phyloP scores from a whole-genome alignment of 2,888 invertebrate genomes.

The Chymomyza amoena region DNA sequence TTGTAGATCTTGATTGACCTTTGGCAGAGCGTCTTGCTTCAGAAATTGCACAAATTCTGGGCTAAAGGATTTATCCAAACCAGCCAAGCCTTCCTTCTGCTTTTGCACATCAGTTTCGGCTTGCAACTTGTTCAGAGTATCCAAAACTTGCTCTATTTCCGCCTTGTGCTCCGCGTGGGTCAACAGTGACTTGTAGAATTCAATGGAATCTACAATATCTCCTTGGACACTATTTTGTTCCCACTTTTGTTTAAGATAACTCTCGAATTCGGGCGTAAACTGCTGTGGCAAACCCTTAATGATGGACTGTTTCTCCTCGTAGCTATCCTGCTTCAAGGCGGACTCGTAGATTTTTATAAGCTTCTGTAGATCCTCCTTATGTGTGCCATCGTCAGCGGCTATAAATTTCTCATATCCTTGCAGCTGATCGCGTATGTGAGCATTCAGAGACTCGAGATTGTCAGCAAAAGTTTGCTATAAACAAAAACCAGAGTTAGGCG shows the following conservation, averaged over 20 bases:
- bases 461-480: conserved; percentile 13
- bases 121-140: conserved; percentile 44
- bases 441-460: conserved; percentile 55
- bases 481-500: neutral
- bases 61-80: conserved; percentile 51
- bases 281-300: conserved; percentile 42
- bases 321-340: conserved; percentile 53
- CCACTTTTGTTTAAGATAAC: conserved; percentile 49
- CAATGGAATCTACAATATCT: conserved; percentile 51
- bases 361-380: conserved; percentile 57
- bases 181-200: conserved; percentile 56
- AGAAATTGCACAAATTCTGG: conserved; percentile 54
- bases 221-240: conserved; percentile 51
- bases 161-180: conserved; percentile 33
- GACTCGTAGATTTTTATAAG: conserved; percentile 58
- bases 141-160: conserved; percentile 52
- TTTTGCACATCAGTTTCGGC: conserved; percentile 49
- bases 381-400: conserved; percentile 48
- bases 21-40: conserved; percentile 49
- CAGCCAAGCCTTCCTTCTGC: conserved; percentile 49
- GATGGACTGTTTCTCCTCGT: conserved; percentile 52
- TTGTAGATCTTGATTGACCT: conserved; percentile 51
- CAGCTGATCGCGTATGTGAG: conserved; percentile 60
- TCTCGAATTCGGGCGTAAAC: conserved; percentile 60
- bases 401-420: conserved; percentile 52